These are phyloP conservation scores for Tetragnatha versicolor DNA, from an alignment of 1,140 invertebrate species.

Conservation along the genomic window DNA sequence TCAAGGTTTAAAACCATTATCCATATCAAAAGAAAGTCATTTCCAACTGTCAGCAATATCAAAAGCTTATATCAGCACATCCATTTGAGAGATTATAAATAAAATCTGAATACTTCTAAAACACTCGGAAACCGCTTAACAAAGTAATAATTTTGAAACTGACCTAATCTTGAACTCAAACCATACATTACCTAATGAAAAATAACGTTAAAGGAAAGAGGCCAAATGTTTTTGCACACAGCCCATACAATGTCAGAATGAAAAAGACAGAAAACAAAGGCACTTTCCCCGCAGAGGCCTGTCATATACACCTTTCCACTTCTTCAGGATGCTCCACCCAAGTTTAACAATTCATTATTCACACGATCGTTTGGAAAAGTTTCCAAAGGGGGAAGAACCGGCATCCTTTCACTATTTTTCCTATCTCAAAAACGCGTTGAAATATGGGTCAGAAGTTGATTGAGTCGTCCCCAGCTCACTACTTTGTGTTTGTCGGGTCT, in stretches of 20 bases:
- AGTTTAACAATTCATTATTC: conserved; percentile 35
- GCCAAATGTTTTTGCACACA: background rate
- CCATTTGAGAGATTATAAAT: too few species aligned
- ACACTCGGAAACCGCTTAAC: too few species aligned
- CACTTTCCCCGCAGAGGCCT: background rate
- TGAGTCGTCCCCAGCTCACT: conserved; percentile 33
- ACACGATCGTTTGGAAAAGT: background rate
- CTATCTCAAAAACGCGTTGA: background rate
- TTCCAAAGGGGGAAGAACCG: background rate
- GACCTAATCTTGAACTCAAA: too few species aligned
- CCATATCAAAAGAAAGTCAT: too few species aligned
- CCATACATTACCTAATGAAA: too few species aligned
- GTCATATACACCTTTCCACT: conserved; percentile 33
- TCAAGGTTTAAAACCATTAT: too few species aligned
- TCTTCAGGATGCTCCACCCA: conserved; percentile 30
- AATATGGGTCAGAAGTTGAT: conserved; percentile 48
- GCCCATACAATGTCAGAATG: background rate
- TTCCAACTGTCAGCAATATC: too few species aligned
- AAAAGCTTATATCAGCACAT: too few species aligned
- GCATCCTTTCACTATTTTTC: too few species aligned
- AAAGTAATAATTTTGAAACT: too few species aligned
- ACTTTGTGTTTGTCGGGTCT: background rate
- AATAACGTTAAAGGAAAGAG: background rate
- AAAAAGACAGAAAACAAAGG: background rate
- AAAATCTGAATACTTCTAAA: too few species aligned